Evolutionary conservation across 2,888 invertebrate genomes (phyloP), one percentile per base, ranked within the genome.

Genomic region (Hedychridium roseum): DNA sequence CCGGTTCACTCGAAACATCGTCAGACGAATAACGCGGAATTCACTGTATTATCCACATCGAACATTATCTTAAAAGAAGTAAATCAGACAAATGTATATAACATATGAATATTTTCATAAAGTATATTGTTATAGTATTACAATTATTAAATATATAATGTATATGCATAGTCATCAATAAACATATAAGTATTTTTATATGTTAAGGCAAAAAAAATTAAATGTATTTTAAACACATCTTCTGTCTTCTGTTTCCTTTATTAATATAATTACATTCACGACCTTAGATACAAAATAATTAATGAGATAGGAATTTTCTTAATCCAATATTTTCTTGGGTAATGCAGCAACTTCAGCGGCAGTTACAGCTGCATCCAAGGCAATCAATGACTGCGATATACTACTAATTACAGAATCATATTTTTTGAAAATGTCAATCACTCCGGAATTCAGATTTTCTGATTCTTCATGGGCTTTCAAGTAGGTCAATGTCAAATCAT

Each of bases 371-470:
- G 68, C 69, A 62, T 84, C 82, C 37, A 83, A 61, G 44, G 78
- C 73, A 38, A 80, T 78, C 46, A 83, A 79, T 12, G 81, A 71
- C 47, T 80, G 76, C 20, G 82, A 80, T 57, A 83, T 79, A 23
- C 79, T 80, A 35, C 63, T 74, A 34, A 82, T 78, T 28, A 83
- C 80, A 57, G 80, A 77, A 60, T 82, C 82, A 58, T 83, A 83
- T 40, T 81, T 74, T 17, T 80, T 74, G 46, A 83, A 69, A 26
- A 81, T 66, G 31, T 78, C 69, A 27, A 79, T 66, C 21, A 82
- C 79, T 46, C 79, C 74, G n/a, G 66, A 57, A 4, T 76, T 79
- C 2, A 81, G 64, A 28, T 57, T 60, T 52, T 78, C 73, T 6
- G 78, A 72, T 45, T 81, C 74, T 43, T 80, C 75, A 32, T 81